Conservation (phyloP, 2,888 invertebrate genomes). For the Leptopterna dolabrata region DNA sequence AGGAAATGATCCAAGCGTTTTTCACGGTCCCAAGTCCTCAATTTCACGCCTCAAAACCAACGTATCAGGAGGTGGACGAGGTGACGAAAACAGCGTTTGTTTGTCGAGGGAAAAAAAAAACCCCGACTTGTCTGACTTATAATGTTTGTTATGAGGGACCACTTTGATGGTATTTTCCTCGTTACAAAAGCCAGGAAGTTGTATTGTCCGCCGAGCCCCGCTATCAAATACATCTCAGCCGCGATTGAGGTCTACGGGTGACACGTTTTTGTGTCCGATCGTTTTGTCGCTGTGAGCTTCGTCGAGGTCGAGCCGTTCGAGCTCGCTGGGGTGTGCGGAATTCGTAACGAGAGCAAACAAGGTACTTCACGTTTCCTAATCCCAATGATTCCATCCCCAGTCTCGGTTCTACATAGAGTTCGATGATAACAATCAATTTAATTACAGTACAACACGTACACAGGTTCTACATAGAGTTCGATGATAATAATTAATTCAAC, state of each 20-base stretch:
- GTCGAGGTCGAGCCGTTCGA: neutral
- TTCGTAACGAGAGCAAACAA: neutral
- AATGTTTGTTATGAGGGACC: constrained; percentile 30
- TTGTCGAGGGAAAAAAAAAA: neutral
- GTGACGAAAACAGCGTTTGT: constrained; percentile 8
- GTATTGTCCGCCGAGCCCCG: neutral
- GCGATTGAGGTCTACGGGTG: neutral
- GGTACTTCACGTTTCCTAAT: neutral
- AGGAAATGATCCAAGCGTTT: constrained; percentile 42
- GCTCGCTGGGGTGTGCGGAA: neutral
- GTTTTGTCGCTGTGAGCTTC: neutral
- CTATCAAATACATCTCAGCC: constrained; percentile 36
- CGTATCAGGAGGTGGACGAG: neutral
- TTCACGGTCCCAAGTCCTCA: constrained; percentile 14
- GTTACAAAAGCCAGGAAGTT: constrained; percentile 29
- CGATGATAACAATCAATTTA: too few species aligned
- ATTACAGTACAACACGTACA: too few species aligned
- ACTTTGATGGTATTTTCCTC: neutral
- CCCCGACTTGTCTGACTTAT: neutral
- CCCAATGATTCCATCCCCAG: neutral
- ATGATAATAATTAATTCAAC: too few species aligned
- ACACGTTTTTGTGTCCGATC: constrained; percentile 7
- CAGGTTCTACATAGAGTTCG: too few species aligned
- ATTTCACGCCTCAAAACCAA: constrained; percentile 16
- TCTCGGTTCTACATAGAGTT: too few species aligned